A percentile compares a stretch with the other conserved stretches of the same genome.
phyloP scores from a whole-genome alignment of 2,113 vertebrate species.

The Scartelaos histophorus region DNA sequence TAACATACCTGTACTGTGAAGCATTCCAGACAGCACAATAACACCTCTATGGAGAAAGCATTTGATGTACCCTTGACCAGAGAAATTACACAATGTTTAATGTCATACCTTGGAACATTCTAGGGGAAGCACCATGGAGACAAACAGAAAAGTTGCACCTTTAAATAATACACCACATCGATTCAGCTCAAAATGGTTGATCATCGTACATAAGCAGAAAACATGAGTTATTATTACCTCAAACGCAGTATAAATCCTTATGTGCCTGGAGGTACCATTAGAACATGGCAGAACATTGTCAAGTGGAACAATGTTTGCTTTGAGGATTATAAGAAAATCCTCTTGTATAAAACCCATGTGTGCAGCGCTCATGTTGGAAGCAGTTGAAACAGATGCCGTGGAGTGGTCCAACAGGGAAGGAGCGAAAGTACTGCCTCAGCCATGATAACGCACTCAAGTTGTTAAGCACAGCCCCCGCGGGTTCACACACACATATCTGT shows the following conservation, averaged over 20 bases:
- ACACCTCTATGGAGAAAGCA: too few relatives aligned
- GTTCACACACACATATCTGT: slow-evolving; percentile 19
- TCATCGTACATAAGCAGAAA: slow-evolving; percentile 11
- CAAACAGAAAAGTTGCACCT: too few relatives aligned
- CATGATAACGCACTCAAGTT: slow-evolving; percentile 44
- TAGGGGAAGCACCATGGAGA: too few relatives aligned
- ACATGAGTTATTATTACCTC: slow-evolving; percentile 18
- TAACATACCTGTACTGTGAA: too few relatives aligned
- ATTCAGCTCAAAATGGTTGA: slow-evolving; percentile 14
- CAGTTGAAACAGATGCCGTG: slow-evolving; percentile 52
- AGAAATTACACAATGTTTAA: too few relatives aligned
- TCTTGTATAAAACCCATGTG: slow-evolving; percentile 43
- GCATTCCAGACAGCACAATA: too few relatives aligned
- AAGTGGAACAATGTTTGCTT: slow-evolving; percentile 64
- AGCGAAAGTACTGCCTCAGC: slow-evolving; percentile 36
- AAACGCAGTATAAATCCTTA: slow-evolving; percentile 29
- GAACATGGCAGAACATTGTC: slow-evolving; percentile 39
- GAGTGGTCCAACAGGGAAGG: slow-evolving; percentile 48
- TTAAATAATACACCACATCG: slow-evolving; percentile 21
- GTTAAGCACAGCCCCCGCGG: slow-evolving; percentile 38
- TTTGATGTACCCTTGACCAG: too few relatives aligned
- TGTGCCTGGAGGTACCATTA: slow-evolving; percentile 20
- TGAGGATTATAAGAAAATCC: slow-evolving; percentile 62
- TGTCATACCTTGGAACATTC: too few relatives aligned
- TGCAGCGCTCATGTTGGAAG: slow-evolving; percentile 31